Evolutionary conservation across 2,113 vertebrate genomes (phyloP), one percentile per base, ranked within the genome.

Genomic region (Neoarius graeffei): DNA sequence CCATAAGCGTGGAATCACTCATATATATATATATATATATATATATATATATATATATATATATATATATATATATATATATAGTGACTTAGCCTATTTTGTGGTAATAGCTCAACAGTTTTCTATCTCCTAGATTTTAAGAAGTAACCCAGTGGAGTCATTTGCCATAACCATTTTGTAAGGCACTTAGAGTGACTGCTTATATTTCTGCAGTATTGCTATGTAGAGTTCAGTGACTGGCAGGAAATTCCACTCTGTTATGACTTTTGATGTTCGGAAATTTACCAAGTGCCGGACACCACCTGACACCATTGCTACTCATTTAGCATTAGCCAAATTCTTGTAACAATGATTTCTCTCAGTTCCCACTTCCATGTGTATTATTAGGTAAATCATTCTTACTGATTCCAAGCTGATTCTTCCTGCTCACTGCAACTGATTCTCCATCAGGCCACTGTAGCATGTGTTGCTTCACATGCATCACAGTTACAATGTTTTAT

Each of bases 51-150:
- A n/a, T n/a, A n/a, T n/a, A n/a, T n/a, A n/a, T n/a, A n/a, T n/a
- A n/a, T n/a, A n/a, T n/a, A n/a, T n/a, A n/a, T n/a, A n/a, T n/a
- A n/a, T n/a, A n/a, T n/a, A n/a, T n/a, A n/a, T n/a, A n/a, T n/a
- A n/a, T 93, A 94, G 93, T 93, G 94, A 89, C 92, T 91, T 89
- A 91, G 92, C 89, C 92, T 94, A 94, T 94, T 95, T 95, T 94
- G 93, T 93, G 89, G 92, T 94, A 94, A 92, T 93, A 91, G 89
- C 93, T 93, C 92, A 91, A 91, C 91, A 93, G 35, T 85, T 62
- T 73, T 86, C n/a, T 80, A 62, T 81, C 19, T 86, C 74, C 30
- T 66, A 80, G 69, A 56, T 71, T 86, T 81, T 69, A 67, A 67
- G 73, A 85, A 50, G 17, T 56, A 74, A 84, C 84, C 52, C 7